Evolutionary conservation across 2,888 invertebrate genomes (phyloP), one percentile per base, ranked within the genome.

Genomic region (Tetrapedia diversipes): DNA sequence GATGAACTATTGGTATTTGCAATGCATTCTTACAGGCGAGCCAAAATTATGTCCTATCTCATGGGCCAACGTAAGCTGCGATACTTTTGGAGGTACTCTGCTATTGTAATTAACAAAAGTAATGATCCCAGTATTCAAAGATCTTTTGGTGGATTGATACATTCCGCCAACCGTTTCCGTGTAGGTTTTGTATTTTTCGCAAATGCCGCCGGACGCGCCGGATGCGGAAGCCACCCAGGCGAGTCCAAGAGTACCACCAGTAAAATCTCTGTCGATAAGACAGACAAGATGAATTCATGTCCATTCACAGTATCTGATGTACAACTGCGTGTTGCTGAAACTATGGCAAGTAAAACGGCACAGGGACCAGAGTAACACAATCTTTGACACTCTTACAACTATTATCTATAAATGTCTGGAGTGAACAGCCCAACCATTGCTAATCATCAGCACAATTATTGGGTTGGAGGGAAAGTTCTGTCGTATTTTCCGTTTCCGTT

Each of bases 21-120:
- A 64, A 45, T 51, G 29, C 37, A 37, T 22, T 39, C 95, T 94
- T 92, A 98, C 98, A 91, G 98, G 98, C 74, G 98, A 98, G 72
- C 99, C 99, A 92, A 99, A 99, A 92, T 99, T 99, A 91, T 99
- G 99, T 3, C 99, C 99, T 85, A 97, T 97, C 93, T 99, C 99
- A 92, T 99, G 99, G 0, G 99, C 99, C 83, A 99, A 93, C 0
- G 99, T 99, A 77, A 99, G 93, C 91, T 99, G 98, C 41, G 99
- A 99, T 29, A 99, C 99, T 92, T 98, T 98, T 0, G 98, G 98
- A 69, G 99, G 98, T 68, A 99, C 99, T 43, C 98, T 93, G 90
- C 97, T 97, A 92, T 98, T 98, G 93, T 99, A 99, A 93, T 99
- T 99, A 79, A 99, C 98, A 91, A 99, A 98, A 0, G 99, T 99